Conservation (phyloP, 2,113 vertebrate species). For the Bufo bufo region DNA sequence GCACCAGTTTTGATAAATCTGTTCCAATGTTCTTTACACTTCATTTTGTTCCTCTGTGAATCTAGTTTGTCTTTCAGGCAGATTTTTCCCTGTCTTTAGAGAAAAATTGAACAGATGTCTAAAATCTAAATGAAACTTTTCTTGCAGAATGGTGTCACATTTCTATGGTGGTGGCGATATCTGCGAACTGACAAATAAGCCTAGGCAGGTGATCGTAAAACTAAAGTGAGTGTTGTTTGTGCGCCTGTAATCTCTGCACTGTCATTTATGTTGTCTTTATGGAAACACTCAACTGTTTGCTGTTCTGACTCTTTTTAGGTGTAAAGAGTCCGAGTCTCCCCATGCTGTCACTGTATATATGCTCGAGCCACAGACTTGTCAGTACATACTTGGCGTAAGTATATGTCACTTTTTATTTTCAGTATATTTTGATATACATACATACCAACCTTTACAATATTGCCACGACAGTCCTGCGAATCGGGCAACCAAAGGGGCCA, state of each 20-base stretch:
- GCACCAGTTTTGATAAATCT: neutral
- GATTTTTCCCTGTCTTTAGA: neutral
- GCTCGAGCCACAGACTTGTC: constrained; percentile 95
- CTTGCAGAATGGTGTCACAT: constrained; percentile 90
- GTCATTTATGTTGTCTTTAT: neutral
- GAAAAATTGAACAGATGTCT: neutral
- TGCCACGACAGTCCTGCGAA: too few species aligned
- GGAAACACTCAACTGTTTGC: neutral
- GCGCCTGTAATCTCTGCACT: neutral
- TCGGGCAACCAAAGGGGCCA: too few species aligned
- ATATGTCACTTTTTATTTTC: fast-evolving
- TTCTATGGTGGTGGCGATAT: constrained; percentile 95
- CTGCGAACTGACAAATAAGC: constrained; percentile 94
- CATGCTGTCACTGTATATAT: constrained; percentile 98
- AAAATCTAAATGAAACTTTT: neutral
- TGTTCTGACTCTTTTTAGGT: constrained; percentile 71
- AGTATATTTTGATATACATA: too few species aligned
- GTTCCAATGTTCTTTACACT: neutral
- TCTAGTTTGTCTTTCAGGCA: too few species aligned
- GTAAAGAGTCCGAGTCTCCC: constrained; percentile 96
- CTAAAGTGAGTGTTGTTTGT: constrained; percentile 86
- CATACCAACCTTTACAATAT: too few species aligned
- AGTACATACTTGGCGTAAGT: constrained; percentile 96
- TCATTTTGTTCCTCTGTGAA: neutral
- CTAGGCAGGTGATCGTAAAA: constrained; percentile 95